These are phyloP conservation scores for Centrocercus urophasianus DNA, from an alignment of 2,113 vertebrate species.

Conservation along the genomic window DNA sequence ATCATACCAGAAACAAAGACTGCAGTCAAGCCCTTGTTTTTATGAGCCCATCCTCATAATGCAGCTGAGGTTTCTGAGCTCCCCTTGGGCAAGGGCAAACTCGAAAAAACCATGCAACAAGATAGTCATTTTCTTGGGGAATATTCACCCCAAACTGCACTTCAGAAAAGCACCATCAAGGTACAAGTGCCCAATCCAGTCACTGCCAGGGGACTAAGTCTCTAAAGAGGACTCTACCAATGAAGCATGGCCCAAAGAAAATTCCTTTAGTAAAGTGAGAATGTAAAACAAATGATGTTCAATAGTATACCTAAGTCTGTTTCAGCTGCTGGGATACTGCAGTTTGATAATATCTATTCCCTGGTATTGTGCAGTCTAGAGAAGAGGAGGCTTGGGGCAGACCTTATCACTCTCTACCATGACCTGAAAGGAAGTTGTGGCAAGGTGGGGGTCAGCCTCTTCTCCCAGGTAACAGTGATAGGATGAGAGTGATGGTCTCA, in stretches of 20 bases:
- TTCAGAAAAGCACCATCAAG: not conserved
- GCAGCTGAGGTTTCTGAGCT: not conserved
- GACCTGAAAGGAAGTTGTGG: too few relatives aligned
- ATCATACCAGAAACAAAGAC: not conserved
- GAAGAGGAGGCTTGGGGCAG: too few relatives aligned
- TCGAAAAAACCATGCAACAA: not conserved
- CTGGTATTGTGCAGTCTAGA: not conserved
- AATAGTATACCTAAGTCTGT: not conserved
- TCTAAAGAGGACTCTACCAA: not conserved
- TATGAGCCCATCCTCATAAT: not conserved
- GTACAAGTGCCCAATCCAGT: not conserved
- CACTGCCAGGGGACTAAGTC: not conserved
- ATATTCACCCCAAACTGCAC: not conserved
- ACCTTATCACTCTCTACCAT: too few relatives aligned
- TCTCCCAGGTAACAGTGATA: too few relatives aligned
- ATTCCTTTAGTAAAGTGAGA: not conserved
- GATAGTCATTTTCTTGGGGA: not conserved
- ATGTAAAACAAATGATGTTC: not conserved
- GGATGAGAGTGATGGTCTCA: too few relatives aligned
- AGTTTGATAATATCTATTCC: not conserved
- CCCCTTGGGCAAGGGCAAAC: not conserved
- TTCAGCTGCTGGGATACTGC: not conserved
- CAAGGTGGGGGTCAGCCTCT: too few relatives aligned
- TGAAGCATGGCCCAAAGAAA: not conserved
- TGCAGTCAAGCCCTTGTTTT: not conserved